Evolutionary conservation across 2,113 vertebrate genomes (phyloP).

Genomic region (Lucifuga dentata): DNA sequence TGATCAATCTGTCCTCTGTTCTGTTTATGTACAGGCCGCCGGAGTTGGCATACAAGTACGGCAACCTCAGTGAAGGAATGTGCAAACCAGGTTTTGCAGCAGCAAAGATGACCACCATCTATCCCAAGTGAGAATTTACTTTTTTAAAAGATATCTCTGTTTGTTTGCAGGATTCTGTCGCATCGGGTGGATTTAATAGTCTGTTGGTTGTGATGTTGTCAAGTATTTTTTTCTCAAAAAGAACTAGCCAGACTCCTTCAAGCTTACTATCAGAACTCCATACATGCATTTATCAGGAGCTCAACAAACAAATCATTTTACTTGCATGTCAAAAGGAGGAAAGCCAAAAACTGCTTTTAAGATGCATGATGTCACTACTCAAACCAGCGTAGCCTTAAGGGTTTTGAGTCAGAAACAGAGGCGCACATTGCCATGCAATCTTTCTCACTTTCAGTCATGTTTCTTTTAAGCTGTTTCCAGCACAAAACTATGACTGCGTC

Average conservation of each 20-base stretch:
- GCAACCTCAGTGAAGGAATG: conserved; percentile 91
- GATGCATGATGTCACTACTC: conserved; percentile 72
- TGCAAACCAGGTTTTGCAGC: conserved; percentile 95
- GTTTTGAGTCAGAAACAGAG: conserved; percentile 66
- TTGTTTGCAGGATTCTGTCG: conserved; percentile 1
- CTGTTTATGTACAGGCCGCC: conserved; percentile 82
- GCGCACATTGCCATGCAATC: conserved; percentile 68
- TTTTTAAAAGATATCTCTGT: not conserved
- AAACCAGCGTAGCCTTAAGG: conserved; percentile 60
- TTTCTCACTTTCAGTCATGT: conserved; percentile 60
- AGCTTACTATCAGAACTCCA: not conserved
- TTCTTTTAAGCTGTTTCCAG: conserved; percentile 52
- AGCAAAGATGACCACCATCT: conserved; percentile 94
- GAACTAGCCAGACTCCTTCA: not conserved
- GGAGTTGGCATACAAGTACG: conserved; percentile 90
- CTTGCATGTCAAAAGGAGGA: conserved; percentile 27
- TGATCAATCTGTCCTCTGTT: conserved; percentile 47
- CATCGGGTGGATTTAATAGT: too few relatives aligned
- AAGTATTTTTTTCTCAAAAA: not conserved
- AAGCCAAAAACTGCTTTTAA: conserved; percentile 40
- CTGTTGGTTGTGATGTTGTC: not conserved
- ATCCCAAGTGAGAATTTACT: conserved; percentile 90
- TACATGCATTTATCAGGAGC: conserved; percentile 6
- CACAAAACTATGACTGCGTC: conserved; percentile 67
- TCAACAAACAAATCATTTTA: conserved; percentile 24